These are phyloP conservation scores for Bombycilla garrulus DNA, from an alignment of 2,113 vertebrate genomes.

Conservation along the genomic window DNA sequence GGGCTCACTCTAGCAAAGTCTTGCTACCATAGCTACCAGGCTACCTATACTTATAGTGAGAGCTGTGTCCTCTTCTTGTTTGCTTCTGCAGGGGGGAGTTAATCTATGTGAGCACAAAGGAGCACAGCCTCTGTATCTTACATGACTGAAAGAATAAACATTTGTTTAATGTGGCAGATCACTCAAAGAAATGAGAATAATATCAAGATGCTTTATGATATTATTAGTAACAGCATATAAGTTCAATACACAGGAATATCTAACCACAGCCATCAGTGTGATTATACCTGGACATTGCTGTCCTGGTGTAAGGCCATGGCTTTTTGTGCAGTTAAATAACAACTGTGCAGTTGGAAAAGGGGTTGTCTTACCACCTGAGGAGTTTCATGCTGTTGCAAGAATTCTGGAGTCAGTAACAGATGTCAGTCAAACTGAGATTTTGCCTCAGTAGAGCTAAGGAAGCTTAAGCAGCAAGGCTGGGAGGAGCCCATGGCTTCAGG, in stretches of 20 bases:
- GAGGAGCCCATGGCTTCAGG: background rate
- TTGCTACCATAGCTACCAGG: constrained; percentile 39
- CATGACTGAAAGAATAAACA: background rate
- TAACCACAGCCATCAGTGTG: background rate
- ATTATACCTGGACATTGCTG: background rate
- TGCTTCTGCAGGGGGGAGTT: background rate
- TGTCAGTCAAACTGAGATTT: background rate
- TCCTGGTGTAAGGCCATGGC: background rate
- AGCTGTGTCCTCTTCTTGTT: background rate
- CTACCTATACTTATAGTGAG: background rate
- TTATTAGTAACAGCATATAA: background rate
- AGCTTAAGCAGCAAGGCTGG: background rate
- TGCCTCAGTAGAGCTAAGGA: background rate
- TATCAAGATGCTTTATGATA: background rate
- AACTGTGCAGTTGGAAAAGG: background rate
- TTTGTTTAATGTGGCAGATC: background rate
- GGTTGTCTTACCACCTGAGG: background rate
- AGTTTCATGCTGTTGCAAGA: background rate
- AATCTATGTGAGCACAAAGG: background rate
- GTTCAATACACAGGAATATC: background rate
- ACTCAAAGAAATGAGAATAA: background rate
- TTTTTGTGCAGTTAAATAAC: background rate
- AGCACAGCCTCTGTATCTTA: background rate
- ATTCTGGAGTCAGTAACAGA: background rate
- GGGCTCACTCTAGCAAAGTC: background rate